A percentile compares a stretch with the other conserved stretches of the same genome.
These are phyloP conservation scores for Limnodromus scolopaceus DNA, from an alignment of 2,797 vertebrate species.

Conservation along the genomic window DNA sequence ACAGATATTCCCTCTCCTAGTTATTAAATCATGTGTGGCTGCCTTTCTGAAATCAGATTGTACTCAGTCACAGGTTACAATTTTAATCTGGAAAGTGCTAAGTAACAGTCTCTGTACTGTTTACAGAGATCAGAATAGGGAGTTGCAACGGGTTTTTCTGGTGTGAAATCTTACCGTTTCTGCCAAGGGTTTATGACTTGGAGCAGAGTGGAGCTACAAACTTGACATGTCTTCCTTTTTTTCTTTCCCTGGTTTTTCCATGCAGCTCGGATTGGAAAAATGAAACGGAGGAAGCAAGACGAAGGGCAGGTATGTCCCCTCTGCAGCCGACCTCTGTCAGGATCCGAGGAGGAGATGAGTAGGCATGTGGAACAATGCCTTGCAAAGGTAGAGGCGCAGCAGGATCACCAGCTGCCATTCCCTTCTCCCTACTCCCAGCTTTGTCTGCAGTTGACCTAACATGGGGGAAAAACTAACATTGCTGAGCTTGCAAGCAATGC, in stretches of 20 bases:
- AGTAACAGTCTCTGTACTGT: background rate
- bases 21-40: background rate
- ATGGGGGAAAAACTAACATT: conserved; percentile 39
- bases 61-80: background rate
- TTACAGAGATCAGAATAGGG: background rate
- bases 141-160: background rate
- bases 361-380: conserved; percentile 99
- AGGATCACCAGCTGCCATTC: conserved; percentile 64
- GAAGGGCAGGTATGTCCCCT: conserved; percentile 99
- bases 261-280: conserved; percentile 99
- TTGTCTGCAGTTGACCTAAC: conserved; percentile 24
- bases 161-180: background rate
- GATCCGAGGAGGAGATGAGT: conserved; percentile 99
- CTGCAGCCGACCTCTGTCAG: conserved; percentile 96
- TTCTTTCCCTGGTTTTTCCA: conserved; percentile 66
- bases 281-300: conserved; percentile 99
- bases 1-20: background rate
- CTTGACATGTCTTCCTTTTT: conserved; percentile 3
- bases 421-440: conserved; percentile 59
- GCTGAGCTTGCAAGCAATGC: conserved; percentile 31
- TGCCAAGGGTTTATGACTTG: background rate
- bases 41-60: background rate
- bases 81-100: background rate
- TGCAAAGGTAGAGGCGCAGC: conserved; percentile 94
- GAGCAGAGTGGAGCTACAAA: background rate